Evolutionary conservation across 2,888 invertebrate species (phyloP), one percentile per base, ranked within the genome.

Genomic region (Diloba caeruleocephala): DNA sequence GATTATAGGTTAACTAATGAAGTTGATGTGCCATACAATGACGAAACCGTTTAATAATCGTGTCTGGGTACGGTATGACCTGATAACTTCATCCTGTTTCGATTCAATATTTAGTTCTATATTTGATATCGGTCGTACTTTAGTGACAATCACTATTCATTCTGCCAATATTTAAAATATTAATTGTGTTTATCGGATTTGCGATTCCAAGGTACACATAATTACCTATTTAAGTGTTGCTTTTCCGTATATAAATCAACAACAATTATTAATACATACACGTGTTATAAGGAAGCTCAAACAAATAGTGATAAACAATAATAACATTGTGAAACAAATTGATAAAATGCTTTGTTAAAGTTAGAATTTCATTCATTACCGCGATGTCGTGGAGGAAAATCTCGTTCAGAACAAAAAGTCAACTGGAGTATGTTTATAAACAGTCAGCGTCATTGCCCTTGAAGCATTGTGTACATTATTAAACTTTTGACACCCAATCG

Each of bases 311-410:
- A 38, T 56, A 41, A 51, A 42, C 10, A 51, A 31, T 25, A 32
- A n/a, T 13, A 49, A n/a, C 38, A 31, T 17, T 13, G 21, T 13
- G 14, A 26, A 23, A 39, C 2, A 31, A 33, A 26, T 19, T 6
- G 12, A 21, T 39, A 5, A 43, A 36, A 51, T 48, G 19, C 8
- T 46, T 28, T 28, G 19, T 34, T 44, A 39, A 48, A 13, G 15
- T 25, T 49, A 26, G 8, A 14, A 9, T 39, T 37, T 31, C 34
- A 53, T 19, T 50, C 13, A 17, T 37, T 37, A 41, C 13, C 52
- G 53, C 34, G 23, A 84, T 86, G 83, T 78, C 83, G 33, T 76
- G 62, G 65, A 73, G 64, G 48, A 78, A 71, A 66, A 62, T 76
- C 19, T 78, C 78, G 21, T 80, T 78, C 31, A 74, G 53, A 53